phyloP scores from a whole-genome alignment of 2,888 invertebrate genomes.

The Lissocephala sabroskyi region DNA sequence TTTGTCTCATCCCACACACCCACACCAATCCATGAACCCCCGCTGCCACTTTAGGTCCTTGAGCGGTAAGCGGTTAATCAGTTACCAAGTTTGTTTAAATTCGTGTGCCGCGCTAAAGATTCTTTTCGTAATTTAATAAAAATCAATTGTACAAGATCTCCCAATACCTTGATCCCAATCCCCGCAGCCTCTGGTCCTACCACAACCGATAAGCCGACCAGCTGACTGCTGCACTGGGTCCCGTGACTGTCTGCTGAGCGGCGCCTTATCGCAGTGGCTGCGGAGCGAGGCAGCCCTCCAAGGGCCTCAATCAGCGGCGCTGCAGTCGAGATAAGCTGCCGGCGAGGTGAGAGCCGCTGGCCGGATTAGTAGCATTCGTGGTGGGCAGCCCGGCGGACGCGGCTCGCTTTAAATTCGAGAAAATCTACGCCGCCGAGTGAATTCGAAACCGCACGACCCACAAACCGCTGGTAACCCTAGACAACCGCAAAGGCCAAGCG shows the following conservation, averaged over 20 bases:
- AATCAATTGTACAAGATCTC: constrained; percentile 49
- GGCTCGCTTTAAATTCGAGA: constrained; percentile 8
- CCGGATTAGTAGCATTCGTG: constrained; percentile 29
- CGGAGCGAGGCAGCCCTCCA: no score
- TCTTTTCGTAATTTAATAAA: constrained; percentile 49
- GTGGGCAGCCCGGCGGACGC: constrained; percentile 31
- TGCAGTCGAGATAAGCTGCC: background rate
- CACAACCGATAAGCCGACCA: constrained; percentile 22
- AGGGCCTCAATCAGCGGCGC: constrained; percentile 2
- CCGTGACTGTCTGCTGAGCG: no score
- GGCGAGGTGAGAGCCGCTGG: no score
- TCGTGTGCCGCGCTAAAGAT: constrained; percentile 30
- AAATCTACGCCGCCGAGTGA: constrained; percentile 9
- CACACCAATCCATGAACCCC: no score
- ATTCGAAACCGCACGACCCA: constrained; percentile 29
- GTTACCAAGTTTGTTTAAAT: constrained; percentile 16
- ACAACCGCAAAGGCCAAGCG: background rate
- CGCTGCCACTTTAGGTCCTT: no score
- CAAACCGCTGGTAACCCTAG: constrained; percentile 33
- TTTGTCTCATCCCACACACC: no score
- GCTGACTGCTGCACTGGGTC: no score
- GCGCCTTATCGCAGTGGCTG: constrained; percentile 6
- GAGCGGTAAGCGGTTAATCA: background rate
- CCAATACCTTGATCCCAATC: background rate
- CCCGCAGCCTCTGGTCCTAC: constrained; percentile 12